A percentile compares a stretch with the other conserved stretches of the same genome.
phyloP scores from a whole-genome alignment of 2,888 invertebrate species.

The Drosophila seclusa region DNA sequence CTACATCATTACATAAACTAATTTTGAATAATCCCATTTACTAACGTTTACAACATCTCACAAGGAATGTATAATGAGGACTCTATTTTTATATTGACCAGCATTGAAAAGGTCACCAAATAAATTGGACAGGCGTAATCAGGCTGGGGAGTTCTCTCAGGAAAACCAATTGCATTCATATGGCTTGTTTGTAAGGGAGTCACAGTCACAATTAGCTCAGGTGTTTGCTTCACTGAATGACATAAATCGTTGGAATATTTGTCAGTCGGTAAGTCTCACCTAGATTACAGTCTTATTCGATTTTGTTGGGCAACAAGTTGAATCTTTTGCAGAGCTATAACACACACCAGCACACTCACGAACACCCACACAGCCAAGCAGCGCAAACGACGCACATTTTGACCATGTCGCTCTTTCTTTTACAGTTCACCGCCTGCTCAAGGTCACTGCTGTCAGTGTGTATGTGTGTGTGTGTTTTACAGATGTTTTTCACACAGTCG shows the following conservation, averaged over 20 bases:
- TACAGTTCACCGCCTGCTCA: slow-evolving; percentile 60
- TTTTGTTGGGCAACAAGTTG: slow-evolving; percentile 45
- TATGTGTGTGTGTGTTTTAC: slow-evolving; percentile 25
- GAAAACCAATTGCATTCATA: neutral
- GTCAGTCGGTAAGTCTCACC: neutral
- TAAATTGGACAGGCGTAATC: neutral
- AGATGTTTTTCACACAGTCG: slow-evolving; percentile 38
- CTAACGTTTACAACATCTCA: neutral
- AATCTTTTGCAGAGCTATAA: slow-evolving; percentile 5
- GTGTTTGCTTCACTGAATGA: neutral
- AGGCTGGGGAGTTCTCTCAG: neutral
- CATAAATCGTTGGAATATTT: neutral
- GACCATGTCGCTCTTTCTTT: slow-evolving; percentile 29
- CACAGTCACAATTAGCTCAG: neutral
- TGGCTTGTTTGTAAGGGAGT: neutral
- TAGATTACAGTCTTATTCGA: neutral
- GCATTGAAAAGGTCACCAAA: neutral
- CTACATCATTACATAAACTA: neutral
- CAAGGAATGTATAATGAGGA: neutral
- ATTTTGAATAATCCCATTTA: too few species aligned
- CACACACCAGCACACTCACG: slow-evolving; percentile 5
- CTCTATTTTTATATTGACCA: neutral
- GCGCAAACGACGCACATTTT: slow-evolving; percentile 26
- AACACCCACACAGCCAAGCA: slow-evolving; percentile 6
- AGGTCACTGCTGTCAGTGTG: slow-evolving; percentile 71